phyloP scores from a whole-genome alignment of 2,797 vertebrate genomes.

The Darevskia nairensis region DNA sequence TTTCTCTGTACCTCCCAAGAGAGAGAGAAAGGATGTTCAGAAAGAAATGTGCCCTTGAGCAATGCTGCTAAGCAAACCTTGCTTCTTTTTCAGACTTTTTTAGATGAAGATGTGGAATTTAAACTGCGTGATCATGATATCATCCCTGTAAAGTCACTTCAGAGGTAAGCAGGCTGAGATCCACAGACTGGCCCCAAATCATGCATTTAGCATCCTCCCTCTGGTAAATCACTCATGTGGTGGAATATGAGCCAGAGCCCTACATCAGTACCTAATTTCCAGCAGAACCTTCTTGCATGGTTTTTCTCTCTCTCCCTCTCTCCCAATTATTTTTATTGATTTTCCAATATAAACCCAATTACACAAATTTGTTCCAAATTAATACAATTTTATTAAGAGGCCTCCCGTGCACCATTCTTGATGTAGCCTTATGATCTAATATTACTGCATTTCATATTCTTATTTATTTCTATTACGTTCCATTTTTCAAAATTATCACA shows the following conservation, averaged over 20 bases:
- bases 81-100: constrained; percentile 51
- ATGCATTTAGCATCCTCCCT: neutral
- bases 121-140: constrained; percentile 62
- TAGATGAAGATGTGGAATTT: constrained; percentile 64
- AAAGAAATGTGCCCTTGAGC: neutral
- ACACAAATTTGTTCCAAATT: no score
- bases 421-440: no score
- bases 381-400: no score
- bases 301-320: no score
- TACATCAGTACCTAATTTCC: neutral
- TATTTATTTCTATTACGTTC: no score
- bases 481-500: no score
- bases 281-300: neutral
- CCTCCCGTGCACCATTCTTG: no score
- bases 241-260: neutral
- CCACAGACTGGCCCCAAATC: no score
- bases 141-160: constrained; percentile 77
- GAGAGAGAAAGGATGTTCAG: neutral
- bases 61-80: neutral
- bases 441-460: no score
- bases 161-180: constrained; percentile 76
- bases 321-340: no score
- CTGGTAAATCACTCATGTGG: neutral
- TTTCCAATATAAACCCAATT: no score
- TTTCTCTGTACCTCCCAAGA: neutral